Evolutionary conservation across 2,888 invertebrate genomes (phyloP).

Genomic region (Vanessa cardui): DNA sequence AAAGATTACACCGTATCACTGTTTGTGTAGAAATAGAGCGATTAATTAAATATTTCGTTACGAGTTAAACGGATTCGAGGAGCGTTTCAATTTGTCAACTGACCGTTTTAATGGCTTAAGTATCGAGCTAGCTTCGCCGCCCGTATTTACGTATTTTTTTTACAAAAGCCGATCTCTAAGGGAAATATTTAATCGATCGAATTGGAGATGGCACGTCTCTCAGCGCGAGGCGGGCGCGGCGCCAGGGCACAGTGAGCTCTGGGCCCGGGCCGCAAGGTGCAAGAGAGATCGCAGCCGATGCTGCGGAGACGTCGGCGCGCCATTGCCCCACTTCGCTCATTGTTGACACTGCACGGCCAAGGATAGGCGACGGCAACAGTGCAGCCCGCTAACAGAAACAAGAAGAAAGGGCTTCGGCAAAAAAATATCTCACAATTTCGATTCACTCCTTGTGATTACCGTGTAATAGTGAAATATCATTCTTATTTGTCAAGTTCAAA

Average conservation of each 20-base stretch:
- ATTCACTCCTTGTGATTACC: not conserved
- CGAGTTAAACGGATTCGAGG: not conserved
- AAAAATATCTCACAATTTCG: not conserved
- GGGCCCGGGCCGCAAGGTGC: not conserved
- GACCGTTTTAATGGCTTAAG: not conserved
- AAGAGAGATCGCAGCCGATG: not conserved
- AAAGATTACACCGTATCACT: slow-evolving; percentile 30
- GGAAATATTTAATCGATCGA: slow-evolving; percentile 1
- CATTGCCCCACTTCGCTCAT: slow-evolving; percentile 12
- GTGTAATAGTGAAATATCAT: too few relatives aligned
- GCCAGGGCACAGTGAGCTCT: not conserved
- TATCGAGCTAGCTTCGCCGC: too few relatives aligned
- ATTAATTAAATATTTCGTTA: slow-evolving; percentile 11
- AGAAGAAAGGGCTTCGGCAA: not conserved
- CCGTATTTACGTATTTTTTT: not conserved
- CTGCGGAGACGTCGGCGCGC: not conserved
- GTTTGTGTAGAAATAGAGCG: slow-evolving; percentile 8
- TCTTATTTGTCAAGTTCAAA: too few relatives aligned
- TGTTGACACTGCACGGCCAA: slow-evolving; percentile 26
- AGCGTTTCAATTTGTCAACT: not conserved
- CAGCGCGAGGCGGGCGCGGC: not conserved
- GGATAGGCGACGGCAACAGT: slow-evolving; percentile 16
- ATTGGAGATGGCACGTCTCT: not conserved
- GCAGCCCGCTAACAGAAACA: not conserved
- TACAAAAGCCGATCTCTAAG: not conserved